Percentiles rank a stretch among this genome's conserved stretches.
Evolutionary conservation across 2,113 vertebrate genomes (phyloP).

Genomic region (Nycticorax nycticorax): DNA sequence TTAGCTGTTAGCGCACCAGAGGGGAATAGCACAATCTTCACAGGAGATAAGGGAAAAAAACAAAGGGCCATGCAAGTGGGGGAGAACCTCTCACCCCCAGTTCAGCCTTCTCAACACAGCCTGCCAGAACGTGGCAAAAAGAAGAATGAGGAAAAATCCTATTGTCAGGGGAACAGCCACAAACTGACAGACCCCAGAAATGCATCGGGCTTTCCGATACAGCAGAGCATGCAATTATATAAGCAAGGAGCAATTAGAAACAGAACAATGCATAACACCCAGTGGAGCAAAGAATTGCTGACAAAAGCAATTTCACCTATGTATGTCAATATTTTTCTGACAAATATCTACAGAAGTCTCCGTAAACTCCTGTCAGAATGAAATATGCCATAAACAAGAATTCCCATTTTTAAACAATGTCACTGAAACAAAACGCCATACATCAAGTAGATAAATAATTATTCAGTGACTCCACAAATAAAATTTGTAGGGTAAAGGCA

Average conservation of each 20-base stretch:
- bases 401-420: background rate
- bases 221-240: background rate
- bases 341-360: conserved; percentile 28
- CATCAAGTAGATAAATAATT: background rate
- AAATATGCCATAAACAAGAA: conserved; percentile 37
- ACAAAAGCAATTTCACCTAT: conserved; percentile 32
- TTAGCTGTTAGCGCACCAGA: background rate
- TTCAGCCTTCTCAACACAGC: background rate
- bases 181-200: background rate
- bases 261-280: conserved; percentile 3
- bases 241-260: background rate
- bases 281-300: conserved; percentile 1
- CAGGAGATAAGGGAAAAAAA: background rate
- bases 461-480: background rate
- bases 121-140: background rate
- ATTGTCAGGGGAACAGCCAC: background rate
- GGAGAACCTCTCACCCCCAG: background rate
- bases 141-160: background rate
- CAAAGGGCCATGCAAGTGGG: background rate
- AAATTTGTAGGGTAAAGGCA: background rate
- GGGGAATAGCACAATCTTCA: background rate
- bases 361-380: conserved; percentile 4
- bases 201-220: background rate
- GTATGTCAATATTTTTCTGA: conserved; percentile 18
- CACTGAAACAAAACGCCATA: background rate